Evolutionary conservation across 35 echinoderm and acorn worm species (phyloP).

Genomic region (Stichopus chloronotus): DNA sequence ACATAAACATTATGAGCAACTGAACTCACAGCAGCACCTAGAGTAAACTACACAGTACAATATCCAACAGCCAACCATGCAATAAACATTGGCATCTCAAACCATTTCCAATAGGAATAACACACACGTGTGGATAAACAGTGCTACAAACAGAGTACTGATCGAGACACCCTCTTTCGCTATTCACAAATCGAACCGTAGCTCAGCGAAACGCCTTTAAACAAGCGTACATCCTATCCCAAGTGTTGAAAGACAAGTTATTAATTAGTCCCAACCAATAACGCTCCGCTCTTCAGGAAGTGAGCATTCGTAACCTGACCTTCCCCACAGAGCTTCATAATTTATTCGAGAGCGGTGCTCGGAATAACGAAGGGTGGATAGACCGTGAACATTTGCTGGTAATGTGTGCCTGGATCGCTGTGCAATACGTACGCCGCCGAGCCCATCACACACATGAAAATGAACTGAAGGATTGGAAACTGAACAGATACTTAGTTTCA

Average conservation of each 20-base stretch:
- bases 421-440: no score
- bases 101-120: not conserved
- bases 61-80: no score
- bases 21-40: no score
- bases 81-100: no score
- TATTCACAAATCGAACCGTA: not conserved
- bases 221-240: not conserved
- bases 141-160: not conserved
- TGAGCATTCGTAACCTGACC: slow-evolving; percentile 33
- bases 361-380: no score
- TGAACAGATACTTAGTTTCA: no score
- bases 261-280: slow-evolving; percentile 52
- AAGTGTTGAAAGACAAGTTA: not conserved
- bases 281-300: slow-evolving; percentile 29
- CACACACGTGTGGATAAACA: not conserved
- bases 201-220: not conserved
- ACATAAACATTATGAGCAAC: no score
- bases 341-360: not conserved
- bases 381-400: no score
- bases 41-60: no score
- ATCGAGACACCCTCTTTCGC: not conserved
- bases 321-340: not conserved
- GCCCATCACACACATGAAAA: no score
- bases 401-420: no score
- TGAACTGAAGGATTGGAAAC: no score